These are phyloP conservation scores for Lithophane socia DNA, from an alignment of 2,888 invertebrate species.

Conservation along the genomic window DNA sequence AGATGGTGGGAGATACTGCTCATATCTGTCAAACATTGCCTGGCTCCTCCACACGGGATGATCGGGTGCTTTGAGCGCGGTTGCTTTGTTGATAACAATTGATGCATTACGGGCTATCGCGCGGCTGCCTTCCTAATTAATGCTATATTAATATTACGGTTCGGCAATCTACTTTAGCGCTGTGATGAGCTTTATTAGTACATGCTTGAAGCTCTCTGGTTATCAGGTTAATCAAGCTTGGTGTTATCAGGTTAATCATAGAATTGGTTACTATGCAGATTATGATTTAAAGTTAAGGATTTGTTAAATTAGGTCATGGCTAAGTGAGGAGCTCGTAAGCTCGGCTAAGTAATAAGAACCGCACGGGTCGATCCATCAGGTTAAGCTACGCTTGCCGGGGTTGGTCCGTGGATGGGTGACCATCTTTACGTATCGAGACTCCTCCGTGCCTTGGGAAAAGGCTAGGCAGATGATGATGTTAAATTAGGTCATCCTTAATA, in stretches of 20 bases:
- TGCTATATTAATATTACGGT: constrained; percentile 42
- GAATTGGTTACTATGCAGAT: neutral
- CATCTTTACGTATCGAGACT: too few species aligned
- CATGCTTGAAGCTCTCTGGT: neutral
- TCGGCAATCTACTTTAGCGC: constrained; percentile 17
- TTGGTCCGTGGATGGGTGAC: too few species aligned
- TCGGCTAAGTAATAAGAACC: too few species aligned
- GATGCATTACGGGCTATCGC: constrained; percentile 44
- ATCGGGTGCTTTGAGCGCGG: constrained; percentile 41
- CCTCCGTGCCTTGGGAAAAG: too few species aligned
- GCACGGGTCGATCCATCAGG: too few species aligned
- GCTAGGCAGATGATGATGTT: neutral
- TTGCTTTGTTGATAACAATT: constrained; percentile 42
- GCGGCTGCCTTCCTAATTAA: constrained; percentile 46
- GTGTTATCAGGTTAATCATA: neutral
- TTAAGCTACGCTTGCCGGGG: too few species aligned
- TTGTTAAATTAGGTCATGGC: neutral
- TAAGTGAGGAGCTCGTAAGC: too few species aligned
- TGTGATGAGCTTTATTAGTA: neutral
- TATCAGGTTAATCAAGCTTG: neutral
- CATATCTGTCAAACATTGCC: constrained; percentile 61
- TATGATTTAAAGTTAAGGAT: neutral
- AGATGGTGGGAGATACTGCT: constrained; percentile 28
- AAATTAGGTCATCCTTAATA: neutral
- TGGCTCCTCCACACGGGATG: constrained; percentile 26